Evolutionary conservation across 2,797 vertebrate species (phyloP), one percentile per base, ranked within the genome.

Genomic region (Mycteria americana): DNA sequence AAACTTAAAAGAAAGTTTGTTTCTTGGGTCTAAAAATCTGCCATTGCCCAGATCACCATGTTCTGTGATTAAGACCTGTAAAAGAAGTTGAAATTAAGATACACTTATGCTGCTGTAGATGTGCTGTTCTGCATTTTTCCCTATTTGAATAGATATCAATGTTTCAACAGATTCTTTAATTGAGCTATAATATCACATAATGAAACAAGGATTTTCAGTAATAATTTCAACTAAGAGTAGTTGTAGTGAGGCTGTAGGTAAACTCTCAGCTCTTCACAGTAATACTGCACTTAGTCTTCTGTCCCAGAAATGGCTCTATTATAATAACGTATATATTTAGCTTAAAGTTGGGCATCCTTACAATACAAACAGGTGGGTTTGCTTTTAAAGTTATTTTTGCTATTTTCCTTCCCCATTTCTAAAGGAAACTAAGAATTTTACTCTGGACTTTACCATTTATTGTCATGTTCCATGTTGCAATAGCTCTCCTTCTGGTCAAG

Each of bases 1-100:
- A 93, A 99, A 99, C 96, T 99, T 99, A 96, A 99, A 99, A 46
- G 99, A 99, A 95, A 99, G 97, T 95, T 99, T 99, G 98, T 99
- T 99, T 89, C 99, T 98, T 69, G 99, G 99, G 97, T 99, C 99
- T 96, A 99, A 98, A 98, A 99, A 99, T 92, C 99, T 98, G 53
- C 99, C 98, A 23, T 99, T 99, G 83, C 99, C 99, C 91, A 99
- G 97, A 95, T 99, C 99, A 68, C 99, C 99, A 13, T 99, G 99
- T 96, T 99, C 99, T 57, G 99, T 99, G 94, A 99, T 99, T 98
- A 99, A 98, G 51, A 99, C 98, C 99, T 99, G 95, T 13, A 79
- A 96, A 92, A 91, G 56, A 91, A 95, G 46, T 57, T 27, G 53
- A 81, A 56, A 89, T 10, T 28, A 88, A 56, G 63, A 74, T 23